These are phyloP conservation scores for Tympanuchus pallidicinctus DNA, from an alignment of 2,113 vertebrate species.

Conservation along the genomic window DNA sequence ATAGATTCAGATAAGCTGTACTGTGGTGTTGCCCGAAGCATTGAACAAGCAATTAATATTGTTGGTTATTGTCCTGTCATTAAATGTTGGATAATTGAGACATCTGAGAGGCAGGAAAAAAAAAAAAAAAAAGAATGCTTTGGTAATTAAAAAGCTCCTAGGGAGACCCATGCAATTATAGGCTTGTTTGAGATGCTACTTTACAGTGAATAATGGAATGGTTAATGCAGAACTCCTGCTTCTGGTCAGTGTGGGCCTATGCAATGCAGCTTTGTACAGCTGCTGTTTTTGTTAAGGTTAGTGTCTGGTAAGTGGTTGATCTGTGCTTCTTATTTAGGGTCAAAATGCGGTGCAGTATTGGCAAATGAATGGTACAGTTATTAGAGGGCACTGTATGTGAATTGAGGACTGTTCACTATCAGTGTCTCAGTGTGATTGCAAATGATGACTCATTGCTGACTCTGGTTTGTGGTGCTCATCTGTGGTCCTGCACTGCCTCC, in stretches of 20 bases:
- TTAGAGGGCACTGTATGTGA: accelerated
- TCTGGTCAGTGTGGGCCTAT: not conserved
- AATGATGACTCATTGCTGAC: not conserved
- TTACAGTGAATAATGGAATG: not conserved
- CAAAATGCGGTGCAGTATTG: not conserved
- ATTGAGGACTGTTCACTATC: not conserved
- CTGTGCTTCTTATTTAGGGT: not conserved
- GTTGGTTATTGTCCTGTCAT: slow-evolving; percentile 9
- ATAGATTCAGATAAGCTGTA: not conserved
- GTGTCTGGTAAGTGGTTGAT: not conserved
- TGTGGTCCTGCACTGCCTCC: not conserved
- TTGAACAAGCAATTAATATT: not conserved
- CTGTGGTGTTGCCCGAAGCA: not conserved
- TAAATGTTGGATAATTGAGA: not conserved
- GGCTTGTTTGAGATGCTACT: not conserved
- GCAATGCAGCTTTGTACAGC: not conserved
- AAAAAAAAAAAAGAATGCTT: not conserved
- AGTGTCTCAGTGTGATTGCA: not conserved
- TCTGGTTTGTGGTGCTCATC: not conserved
- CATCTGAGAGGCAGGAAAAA: not conserved
- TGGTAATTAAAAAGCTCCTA: slow-evolving; percentile 12
- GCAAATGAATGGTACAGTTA: not conserved
- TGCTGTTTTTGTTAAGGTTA: not conserved
- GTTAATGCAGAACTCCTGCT: not conserved
- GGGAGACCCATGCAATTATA: not conserved